phyloP scores from a whole-genome alignment of 2,888 invertebrate genomes.

The Troides aeacus region DNA sequence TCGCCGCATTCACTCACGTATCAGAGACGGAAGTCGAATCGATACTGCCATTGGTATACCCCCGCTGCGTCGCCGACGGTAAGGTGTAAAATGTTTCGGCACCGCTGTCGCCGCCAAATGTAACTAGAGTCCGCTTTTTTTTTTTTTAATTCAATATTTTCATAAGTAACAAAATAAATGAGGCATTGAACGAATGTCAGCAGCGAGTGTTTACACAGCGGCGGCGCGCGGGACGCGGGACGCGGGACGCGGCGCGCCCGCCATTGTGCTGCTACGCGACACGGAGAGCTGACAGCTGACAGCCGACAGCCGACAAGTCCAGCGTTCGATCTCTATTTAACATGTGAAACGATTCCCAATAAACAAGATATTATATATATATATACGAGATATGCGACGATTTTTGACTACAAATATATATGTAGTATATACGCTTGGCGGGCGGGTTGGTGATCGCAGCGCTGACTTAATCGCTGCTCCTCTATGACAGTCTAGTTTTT shows the following conservation, averaged over 20 bases:
- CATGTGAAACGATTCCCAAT: too few relatives aligned
- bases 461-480: too few relatives aligned
- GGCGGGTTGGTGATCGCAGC: too few relatives aligned
- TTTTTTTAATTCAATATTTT: slow-evolving; percentile 24
- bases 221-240: slow-evolving; percentile 6
- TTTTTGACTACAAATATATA: too few relatives aligned
- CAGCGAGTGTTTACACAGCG: slow-evolving; percentile 64
- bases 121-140: slow-evolving; percentile 14
- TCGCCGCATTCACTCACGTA: slow-evolving; percentile 28
- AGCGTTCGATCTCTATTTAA: too few relatives aligned
- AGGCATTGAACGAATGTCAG: slow-evolving; percentile 71
- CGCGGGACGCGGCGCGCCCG: neutral
- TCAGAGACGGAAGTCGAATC: neutral
- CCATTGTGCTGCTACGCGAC: slow-evolving; percentile 16
- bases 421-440: too few relatives aligned
- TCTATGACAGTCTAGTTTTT: too few relatives aligned
- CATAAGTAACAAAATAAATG: slow-evolving; percentile 60
- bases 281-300: slow-evolving; percentile 20
- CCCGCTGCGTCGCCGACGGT: neutral
- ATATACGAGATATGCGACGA: too few relatives aligned
- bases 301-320: slow-evolving; percentile 7
- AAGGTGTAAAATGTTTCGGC: slow-evolving; percentile 14
- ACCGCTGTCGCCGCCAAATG: neutral
- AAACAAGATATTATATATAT: too few relatives aligned
- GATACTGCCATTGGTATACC: neutral